Evolutionary conservation across 2,797 vertebrate genomes (phyloP).

Genomic region (Benthosema pterotum): DNA sequence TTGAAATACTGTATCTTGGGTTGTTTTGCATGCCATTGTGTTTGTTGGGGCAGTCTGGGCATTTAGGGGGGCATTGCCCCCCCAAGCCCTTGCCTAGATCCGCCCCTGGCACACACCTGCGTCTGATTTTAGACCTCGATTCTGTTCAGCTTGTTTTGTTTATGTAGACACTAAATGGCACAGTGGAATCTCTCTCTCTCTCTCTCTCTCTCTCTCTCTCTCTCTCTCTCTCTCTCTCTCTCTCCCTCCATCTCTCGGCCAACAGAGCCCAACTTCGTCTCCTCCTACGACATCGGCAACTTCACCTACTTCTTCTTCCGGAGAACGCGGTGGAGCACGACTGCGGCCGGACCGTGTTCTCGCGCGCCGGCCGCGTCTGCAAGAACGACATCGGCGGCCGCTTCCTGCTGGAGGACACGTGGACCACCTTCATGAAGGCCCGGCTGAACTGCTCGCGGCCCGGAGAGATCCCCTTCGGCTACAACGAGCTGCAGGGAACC

Average conservation of each 20-base stretch:
- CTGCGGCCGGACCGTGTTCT: slow-evolving; percentile 94
- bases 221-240: background rate
- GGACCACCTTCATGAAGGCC: slow-evolving; percentile 99
- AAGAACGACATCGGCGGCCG: slow-evolving; percentile 96
- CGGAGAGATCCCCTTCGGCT: slow-evolving; percentile 95
- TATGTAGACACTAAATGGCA: no score
- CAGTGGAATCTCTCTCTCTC: slow-evolving; percentile 34
- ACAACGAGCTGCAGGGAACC: slow-evolving; percentile 94
- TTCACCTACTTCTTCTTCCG: slow-evolving; percentile 98
- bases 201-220: background rate
- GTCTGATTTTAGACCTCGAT: no score
- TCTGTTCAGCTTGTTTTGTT: no score
- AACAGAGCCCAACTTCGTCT: slow-evolving; percentile 96
- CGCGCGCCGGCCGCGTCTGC: slow-evolving; percentile 91
- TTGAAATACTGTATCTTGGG: no score
- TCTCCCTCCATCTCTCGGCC: slow-evolving; percentile 2
- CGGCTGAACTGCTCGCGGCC: slow-evolving; percentile 95
- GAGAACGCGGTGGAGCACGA: slow-evolving; percentile 97
- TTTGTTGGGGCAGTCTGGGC: no score
- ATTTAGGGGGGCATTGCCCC: no score
- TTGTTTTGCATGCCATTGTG: no score
- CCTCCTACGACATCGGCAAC: slow-evolving; percentile 94
- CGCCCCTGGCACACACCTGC: no score
- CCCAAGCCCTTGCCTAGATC: no score
- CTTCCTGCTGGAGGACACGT: slow-evolving; percentile 95